Conservation (phyloP, 2,888 invertebrate species). For the Pediacus dermestoides region DNA sequence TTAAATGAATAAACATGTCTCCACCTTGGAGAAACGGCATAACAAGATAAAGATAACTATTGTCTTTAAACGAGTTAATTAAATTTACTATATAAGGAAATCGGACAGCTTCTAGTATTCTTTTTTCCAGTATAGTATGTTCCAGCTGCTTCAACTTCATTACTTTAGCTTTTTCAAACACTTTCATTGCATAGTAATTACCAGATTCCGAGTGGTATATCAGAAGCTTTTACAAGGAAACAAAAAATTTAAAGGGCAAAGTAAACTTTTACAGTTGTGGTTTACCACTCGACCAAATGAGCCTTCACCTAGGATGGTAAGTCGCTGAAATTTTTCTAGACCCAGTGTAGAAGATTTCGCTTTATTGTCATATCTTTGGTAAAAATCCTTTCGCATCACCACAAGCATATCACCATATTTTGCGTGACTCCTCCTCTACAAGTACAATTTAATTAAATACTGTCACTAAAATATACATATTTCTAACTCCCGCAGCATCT, state of each 20-base stretch:
- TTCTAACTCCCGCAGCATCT: too few relatives aligned
- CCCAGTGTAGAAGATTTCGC: slow-evolving; percentile 25
- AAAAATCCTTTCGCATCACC: slow-evolving; percentile 54
- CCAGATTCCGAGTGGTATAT: slow-evolving; percentile 59
- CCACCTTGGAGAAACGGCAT: slow-evolving; percentile 83
- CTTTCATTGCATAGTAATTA: slow-evolving; percentile 80
- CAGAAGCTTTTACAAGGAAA: too few relatives aligned
- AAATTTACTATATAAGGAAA: slow-evolving; percentile 88
- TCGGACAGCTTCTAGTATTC: slow-evolving; percentile 75
- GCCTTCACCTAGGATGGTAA: slow-evolving; percentile 82
- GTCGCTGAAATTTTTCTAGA: slow-evolving; percentile 62
- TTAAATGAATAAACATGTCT: slow-evolving; percentile 78
- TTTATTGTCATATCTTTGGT: slow-evolving; percentile 51
- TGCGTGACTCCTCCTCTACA: too few relatives aligned
- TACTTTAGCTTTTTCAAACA: slow-evolving; percentile 79
- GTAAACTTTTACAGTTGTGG: too few relatives aligned
- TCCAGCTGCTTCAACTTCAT: slow-evolving; percentile 84
- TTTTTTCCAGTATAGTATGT: slow-evolving; percentile 87
- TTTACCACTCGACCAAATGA: slow-evolving; percentile 83
- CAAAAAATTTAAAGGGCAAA: too few relatives aligned
- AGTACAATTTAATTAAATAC: too few relatives aligned
- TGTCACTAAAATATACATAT: too few relatives aligned
- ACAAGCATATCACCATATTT: neutral
- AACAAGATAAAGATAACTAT: slow-evolving; percentile 76
- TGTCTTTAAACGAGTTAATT: slow-evolving; percentile 83